These are phyloP conservation scores for Rhingia campestris DNA, from an alignment of 2,888 invertebrate species.

Conservation along the genomic window DNA sequence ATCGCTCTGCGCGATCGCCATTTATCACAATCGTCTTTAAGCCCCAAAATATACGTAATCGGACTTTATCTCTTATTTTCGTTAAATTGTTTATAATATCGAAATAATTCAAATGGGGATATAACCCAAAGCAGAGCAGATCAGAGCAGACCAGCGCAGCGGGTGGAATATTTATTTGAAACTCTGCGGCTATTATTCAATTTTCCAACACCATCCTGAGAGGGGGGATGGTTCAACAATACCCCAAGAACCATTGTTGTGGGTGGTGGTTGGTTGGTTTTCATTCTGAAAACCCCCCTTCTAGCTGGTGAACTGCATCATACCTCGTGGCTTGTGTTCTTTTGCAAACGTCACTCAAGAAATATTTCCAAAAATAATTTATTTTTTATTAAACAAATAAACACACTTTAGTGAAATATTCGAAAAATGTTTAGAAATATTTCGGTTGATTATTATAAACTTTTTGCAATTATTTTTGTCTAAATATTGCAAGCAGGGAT, in stretches of 20 bases:
- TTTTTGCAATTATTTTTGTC: no score
- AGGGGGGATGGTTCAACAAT: neutral
- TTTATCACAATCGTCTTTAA: conserved; percentile 40
- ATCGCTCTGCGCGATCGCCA: conserved; percentile 49
- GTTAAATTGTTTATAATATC: conserved; percentile 66
- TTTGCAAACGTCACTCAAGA: conserved; percentile 1
- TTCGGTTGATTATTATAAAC: neutral
- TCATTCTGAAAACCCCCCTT: neutral
- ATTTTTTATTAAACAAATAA: conserved; percentile 21
- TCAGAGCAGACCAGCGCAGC: conserved; percentile 28
- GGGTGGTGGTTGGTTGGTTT: neutral
- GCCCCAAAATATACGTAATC: conserved; percentile 7
- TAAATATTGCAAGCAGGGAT: no score
- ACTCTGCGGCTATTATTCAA: conserved; percentile 1
- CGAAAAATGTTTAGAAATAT: neutral
- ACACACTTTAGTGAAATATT: conserved; percentile 6
- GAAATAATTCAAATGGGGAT: conserved; percentile 61
- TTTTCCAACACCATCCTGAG: conserved; percentile 25
- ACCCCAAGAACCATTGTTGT: neutral
- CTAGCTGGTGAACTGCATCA: conserved; percentile 11
- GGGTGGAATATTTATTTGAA: conserved; percentile 44
- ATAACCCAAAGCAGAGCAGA: conserved; percentile 35
- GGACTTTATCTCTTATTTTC: conserved; percentile 51
- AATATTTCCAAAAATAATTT: conserved; percentile 9
- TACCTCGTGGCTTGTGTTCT: neutral